Evolutionary conservation across 2,888 invertebrate species (phyloP).

Genomic region (Leptinotarsa haldemani): DNA sequence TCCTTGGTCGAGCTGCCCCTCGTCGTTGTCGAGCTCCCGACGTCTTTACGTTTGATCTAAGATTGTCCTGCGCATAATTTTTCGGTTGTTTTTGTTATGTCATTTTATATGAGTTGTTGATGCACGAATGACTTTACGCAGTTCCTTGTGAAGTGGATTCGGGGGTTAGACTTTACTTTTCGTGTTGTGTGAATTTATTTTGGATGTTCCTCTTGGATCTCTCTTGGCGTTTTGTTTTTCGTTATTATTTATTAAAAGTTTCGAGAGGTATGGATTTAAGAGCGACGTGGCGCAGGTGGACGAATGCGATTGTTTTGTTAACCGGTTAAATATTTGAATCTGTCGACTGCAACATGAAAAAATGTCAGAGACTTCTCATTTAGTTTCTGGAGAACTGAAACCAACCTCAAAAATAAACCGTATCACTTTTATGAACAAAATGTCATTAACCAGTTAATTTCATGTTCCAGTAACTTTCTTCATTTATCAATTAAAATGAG

Average conservation of each 20-base stretch:
- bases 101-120: slow-evolving; percentile 13
- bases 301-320: too few relatives aligned
- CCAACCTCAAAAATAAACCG: too few relatives aligned
- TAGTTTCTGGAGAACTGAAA: too few relatives aligned
- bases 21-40: background rate
- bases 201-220: slow-evolving; percentile 41
- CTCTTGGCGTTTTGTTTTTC: slow-evolving; percentile 22
- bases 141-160: slow-evolving; percentile 19
- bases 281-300: background rate
- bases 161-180: slow-evolving; percentile 15
- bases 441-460: too few relatives aligned
- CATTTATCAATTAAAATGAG: too few relatives aligned
- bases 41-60: background rate
- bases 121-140: background rate
- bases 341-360: too few relatives aligned
- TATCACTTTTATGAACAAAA: too few relatives aligned
- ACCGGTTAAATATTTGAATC: too few relatives aligned
- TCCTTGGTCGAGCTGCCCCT: background rate
- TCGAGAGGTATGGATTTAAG: background rate
- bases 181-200: slow-evolving; percentile 12
- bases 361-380: too few relatives aligned
- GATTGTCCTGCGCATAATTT: background rate
- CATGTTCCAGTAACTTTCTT: too few relatives aligned
- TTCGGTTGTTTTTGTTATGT: slow-evolving; percentile 3
- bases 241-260: slow-evolving; percentile 1